A percentile compares a stretch with the other conserved stretches of the same genome.
These are phyloP conservation scores for Crambe crambe DNA, from an alignment of 37 sponge, comb jelly and placozoan genomes.

Conservation along the genomic window DNA sequence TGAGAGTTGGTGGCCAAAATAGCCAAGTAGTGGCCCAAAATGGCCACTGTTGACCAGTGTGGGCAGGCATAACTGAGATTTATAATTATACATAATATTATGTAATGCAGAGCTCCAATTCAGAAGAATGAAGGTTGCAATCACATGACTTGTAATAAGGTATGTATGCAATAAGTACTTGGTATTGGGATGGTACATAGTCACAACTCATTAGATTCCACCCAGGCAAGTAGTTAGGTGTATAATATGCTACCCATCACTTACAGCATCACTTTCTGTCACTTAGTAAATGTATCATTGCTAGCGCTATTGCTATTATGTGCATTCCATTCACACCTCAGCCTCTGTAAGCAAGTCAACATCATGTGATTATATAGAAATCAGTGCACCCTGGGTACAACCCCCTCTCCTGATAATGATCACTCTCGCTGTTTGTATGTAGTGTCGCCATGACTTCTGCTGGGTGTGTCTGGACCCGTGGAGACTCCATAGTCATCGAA, in stretches of 20 bases:
- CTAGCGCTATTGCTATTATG: neutral
- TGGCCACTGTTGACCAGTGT: neutral
- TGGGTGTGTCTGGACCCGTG: conserved; percentile 84
- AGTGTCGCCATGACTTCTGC: conserved; percentile 82
- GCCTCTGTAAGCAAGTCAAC: too few species aligned
- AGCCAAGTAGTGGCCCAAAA: neutral
- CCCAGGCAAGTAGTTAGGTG: too few species aligned
- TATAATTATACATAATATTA: too few species aligned
- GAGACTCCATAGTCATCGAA: conserved; percentile 55
- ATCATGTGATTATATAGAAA: too few species aligned
- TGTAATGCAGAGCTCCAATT: conserved; percentile 64
- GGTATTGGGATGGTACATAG: neutral
- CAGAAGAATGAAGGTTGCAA: conserved; percentile 84
- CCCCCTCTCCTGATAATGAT: too few species aligned
- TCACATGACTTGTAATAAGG: conserved; percentile 80
- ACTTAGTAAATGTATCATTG: too few species aligned
- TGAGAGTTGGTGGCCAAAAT: too few species aligned
- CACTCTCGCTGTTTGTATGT: too few species aligned
- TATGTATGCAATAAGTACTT: conserved; percentile 7
- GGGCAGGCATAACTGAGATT: neutral
- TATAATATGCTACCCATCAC: too few species aligned
- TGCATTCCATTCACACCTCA: neutral
- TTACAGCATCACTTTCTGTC: too few species aligned
- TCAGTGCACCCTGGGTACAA: too few species aligned
- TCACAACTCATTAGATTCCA: too few species aligned